A percentile compares a stretch with the other conserved stretches of the same genome.
phyloP scores from a whole-genome alignment of 2,888 invertebrate species.

The Colletes collaris region DNA sequence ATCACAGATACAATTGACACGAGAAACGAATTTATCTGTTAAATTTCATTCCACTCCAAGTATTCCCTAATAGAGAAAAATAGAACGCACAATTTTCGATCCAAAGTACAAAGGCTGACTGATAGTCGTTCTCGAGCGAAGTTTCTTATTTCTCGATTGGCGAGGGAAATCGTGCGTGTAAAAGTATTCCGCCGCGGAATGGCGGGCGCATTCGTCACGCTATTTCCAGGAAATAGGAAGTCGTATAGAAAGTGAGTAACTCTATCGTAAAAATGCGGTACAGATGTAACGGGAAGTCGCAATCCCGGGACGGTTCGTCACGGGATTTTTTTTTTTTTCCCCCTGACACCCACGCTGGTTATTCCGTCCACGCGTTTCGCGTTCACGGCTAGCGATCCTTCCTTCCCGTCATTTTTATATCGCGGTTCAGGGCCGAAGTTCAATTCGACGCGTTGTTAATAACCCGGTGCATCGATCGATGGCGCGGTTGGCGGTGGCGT shows the following conservation, averaged over 20 bases:
- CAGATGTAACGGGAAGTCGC: constrained; percentile 34
- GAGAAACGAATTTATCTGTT: too few species aligned
- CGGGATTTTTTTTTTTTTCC: constrained; percentile 14
- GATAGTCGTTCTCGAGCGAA: background rate
- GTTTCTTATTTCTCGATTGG: background rate
- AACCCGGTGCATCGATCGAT: constrained; percentile 50
- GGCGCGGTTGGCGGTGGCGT: constrained; percentile 13
- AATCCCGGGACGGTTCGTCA: constrained; percentile 10
- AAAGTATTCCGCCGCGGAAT: constrained; percentile 23
- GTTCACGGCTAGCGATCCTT: too few species aligned
- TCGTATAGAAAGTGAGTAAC: constrained; percentile 30
- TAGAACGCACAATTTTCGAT: too few species aligned
- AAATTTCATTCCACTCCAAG: too few species aligned
- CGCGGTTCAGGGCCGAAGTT: constrained; percentile 2
- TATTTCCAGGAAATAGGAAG: constrained; percentile 40
- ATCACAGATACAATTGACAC: too few species aligned
- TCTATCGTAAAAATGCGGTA: constrained; percentile 40
- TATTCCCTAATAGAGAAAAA: too few species aligned
- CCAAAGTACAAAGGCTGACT: too few species aligned
- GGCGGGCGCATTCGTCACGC: constrained; percentile 19
- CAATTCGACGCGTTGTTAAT: constrained; percentile 49
- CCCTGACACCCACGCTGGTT: background rate
- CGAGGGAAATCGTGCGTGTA: constrained; percentile 5
- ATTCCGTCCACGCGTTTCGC: background rate
- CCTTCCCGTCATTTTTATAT: constrained; percentile 5